phyloP scores from a whole-genome alignment of 2,113 vertebrate genomes.

The Procavia capensis region DNA sequence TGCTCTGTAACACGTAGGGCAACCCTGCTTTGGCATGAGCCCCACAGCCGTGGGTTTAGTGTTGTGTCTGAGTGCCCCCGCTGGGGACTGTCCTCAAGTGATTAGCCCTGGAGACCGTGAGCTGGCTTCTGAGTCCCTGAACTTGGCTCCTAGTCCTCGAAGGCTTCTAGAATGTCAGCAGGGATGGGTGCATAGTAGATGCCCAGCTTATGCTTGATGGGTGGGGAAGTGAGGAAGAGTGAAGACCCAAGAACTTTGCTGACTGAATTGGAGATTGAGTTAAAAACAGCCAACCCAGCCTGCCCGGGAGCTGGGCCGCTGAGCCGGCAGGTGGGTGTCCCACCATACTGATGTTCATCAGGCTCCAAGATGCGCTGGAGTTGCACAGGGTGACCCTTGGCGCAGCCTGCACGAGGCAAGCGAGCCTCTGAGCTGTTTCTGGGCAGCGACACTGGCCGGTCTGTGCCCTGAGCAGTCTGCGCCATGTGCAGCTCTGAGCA shows the following conservation, averaged over 20 bases:
- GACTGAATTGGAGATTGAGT: background rate
- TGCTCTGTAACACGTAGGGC: background rate
- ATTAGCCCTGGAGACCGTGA: background rate
- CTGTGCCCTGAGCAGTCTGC: background rate
- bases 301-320: background rate
- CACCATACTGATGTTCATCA: fast-evolving
- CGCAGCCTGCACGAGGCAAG: background rate
- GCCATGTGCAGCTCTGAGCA: background rate
- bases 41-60: background rate
- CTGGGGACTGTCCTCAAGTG: background rate
- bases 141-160: background rate
- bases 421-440: background rate
- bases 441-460: fast-evolving
- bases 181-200: background rate
- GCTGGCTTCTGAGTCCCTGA: background rate
- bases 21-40: background rate
- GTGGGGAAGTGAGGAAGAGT: background rate
- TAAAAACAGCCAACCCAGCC: background rate
- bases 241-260: background rate
- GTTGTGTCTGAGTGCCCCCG: background rate
- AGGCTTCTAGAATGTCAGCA: background rate
- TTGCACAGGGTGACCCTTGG: background rate
- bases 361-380: too few species aligned
- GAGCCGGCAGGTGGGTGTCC: background rate
- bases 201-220: too few species aligned